phyloP scores from a whole-genome alignment of 2,888 invertebrate species.

The Lepidochrysops patricia region DNA sequence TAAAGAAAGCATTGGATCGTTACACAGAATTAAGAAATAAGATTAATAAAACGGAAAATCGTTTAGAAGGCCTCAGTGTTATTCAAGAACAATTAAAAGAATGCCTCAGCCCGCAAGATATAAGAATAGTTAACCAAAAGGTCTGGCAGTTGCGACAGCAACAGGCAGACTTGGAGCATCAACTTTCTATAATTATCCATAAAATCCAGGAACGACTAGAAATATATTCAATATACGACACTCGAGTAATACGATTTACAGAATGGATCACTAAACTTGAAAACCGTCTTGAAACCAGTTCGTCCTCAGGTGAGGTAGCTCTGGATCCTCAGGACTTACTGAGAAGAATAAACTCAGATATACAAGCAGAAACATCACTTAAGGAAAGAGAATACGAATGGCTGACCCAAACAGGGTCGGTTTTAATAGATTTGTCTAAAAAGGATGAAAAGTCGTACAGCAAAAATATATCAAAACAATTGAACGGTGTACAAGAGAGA shows the following conservation, averaged over 20 bases:
- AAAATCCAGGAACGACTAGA: conserved; percentile 83
- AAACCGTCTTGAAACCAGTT: conserved; percentile 75
- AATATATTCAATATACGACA: conserved; percentile 80
- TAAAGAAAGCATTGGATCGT: conserved; percentile 77
- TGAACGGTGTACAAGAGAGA: conserved; percentile 75
- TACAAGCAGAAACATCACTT: conserved; percentile 82
- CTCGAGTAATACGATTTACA: conserved; percentile 77
- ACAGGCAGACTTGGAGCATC: conserved; percentile 86
- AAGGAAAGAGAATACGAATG: conserved; percentile 87
- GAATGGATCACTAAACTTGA: conserved; percentile 83
- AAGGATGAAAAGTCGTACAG: conserved; percentile 73
- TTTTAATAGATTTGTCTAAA: conserved; percentile 77
- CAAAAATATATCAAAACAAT: conserved; percentile 73
- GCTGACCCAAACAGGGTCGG: conserved; percentile 80
- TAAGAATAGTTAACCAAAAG: conserved; percentile 85
- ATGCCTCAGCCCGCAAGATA: conserved; percentile 87
- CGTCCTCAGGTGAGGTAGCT: conserved; percentile 62
- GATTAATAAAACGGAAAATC: conserved; percentile 72
- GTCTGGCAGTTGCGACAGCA: conserved; percentile 87
- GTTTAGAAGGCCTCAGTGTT: conserved; percentile 81
- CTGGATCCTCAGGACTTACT: conserved; percentile 83
- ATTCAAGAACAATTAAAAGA: conserved; percentile 89
- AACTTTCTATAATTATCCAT: conserved; percentile 81
- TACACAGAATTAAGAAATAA: conserved; percentile 76
- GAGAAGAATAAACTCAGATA: conserved; percentile 81